Conservation (phyloP, 2,888 invertebrate species). For the Seira sanloemensis region DNA sequence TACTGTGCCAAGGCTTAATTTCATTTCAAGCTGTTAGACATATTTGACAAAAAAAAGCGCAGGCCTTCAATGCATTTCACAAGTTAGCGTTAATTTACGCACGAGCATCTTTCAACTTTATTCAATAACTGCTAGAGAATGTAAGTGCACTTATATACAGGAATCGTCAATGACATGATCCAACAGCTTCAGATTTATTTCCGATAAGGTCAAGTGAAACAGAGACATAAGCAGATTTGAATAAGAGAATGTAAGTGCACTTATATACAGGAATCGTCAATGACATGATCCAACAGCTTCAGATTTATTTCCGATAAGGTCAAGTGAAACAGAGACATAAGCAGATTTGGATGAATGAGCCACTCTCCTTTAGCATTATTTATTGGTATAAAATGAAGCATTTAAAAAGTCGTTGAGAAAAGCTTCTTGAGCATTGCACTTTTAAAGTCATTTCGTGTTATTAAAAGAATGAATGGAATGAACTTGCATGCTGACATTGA, state of each 20-base stretch:
- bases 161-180: not conserved
- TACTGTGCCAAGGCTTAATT: too few relatives aligned
- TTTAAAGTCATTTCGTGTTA: not conserved
- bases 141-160: not conserved
- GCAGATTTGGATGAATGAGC: not conserved
- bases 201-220: not conserved
- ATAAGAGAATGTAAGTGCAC: not conserved
- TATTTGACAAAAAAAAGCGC: too few relatives aligned
- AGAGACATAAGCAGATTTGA: not conserved
- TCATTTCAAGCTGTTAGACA: too few relatives aligned
- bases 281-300: not conserved
- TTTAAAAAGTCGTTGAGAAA: not conserved
- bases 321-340: not conserved
- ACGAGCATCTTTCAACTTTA: too few relatives aligned
- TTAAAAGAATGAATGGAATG: not conserved
- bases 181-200: not conserved
- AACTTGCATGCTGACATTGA: not conserved
- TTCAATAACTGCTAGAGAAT: too few relatives aligned
- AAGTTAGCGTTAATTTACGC: too few relatives aligned
- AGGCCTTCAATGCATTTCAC: too few relatives aligned
- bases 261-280: not conserved
- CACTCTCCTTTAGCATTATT: not conserved
- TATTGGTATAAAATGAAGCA: not conserved
- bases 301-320: not conserved
- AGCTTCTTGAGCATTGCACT: not conserved